These are phyloP conservation scores for Germaria angustata DNA, from an alignment of 2,888 invertebrate species.

Conservation along the genomic window DNA sequence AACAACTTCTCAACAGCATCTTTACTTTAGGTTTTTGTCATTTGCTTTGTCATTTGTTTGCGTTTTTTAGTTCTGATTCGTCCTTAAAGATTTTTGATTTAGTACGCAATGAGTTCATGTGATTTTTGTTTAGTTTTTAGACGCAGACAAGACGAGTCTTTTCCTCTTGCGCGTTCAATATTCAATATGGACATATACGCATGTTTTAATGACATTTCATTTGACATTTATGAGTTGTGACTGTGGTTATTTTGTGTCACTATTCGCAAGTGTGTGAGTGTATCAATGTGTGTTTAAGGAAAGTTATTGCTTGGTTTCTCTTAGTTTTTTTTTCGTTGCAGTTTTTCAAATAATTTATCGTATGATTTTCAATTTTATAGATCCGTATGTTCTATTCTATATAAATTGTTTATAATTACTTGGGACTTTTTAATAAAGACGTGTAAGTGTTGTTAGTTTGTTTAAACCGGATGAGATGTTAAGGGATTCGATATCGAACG, in stretches of 20 bases:
- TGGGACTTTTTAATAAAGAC: too few species aligned
- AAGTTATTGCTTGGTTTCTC: conserved; percentile 45
- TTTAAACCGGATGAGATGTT: too few species aligned
- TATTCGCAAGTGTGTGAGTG: background rate
- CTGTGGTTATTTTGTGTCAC: conserved; percentile 45
- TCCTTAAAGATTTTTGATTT: conserved; percentile 53
- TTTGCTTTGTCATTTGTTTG: conserved; percentile 19
- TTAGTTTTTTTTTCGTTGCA: background rate
- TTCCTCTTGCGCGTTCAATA: conserved; percentile 17
- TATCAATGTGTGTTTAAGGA: background rate
- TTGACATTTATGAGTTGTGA: conserved; percentile 67
- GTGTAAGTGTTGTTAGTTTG: too few species aligned
- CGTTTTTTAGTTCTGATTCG: conserved; percentile 11
- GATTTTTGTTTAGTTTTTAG: conserved; percentile 44
- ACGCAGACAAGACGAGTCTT: conserved; percentile 7
- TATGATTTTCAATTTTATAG: conserved; percentile 50
- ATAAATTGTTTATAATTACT: conserved; percentile 55
- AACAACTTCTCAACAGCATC: conserved; percentile 9
- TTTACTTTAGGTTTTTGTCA: conserved; percentile 29
- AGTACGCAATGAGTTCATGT: conserved; percentile 25
- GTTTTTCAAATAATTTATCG: conserved; percentile 29
- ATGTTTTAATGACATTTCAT: conserved; percentile 67
- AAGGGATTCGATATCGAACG: too few species aligned
- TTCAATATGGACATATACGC: conserved; percentile 66
- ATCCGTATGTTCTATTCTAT: conserved; percentile 61